phyloP scores from a whole-genome alignment of 2,113 vertebrate genomes.

The Pyrgilauda ruficollis region DNA sequence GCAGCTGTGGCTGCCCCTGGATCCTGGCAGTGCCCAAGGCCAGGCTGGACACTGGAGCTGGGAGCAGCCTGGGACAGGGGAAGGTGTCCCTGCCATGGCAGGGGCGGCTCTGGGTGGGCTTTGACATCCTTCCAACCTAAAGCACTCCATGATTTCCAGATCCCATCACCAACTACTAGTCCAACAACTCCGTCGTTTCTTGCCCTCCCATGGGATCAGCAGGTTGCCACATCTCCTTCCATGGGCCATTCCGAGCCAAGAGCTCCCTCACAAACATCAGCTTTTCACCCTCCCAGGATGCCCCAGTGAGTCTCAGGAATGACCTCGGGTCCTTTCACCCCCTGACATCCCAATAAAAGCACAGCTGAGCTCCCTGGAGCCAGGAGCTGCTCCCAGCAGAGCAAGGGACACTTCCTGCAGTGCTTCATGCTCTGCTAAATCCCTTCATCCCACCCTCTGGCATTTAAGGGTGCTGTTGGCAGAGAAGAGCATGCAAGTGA shows the following conservation, averaged over 20 bases:
- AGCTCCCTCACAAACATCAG: background rate
- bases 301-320: no score
- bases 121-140: background rate
- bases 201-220: background rate
- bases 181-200: background rate
- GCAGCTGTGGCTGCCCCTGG: background rate
- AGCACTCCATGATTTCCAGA: rapidly evolving
- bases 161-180: rapidly evolving
- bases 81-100: background rate
- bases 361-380: background rate
- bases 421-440: background rate
- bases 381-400: background rate
- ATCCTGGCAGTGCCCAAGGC: background rate
- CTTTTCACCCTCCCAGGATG: background rate
- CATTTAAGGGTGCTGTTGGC: background rate
- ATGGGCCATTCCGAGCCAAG: background rate
- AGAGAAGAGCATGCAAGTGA: background rate
- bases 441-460: background rate
- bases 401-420: background rate
- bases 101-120: rapidly evolving
- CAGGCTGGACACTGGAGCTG: background rate
- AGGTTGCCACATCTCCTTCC: background rate
- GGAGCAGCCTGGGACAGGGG: background rate
- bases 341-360: rapidly evolving
- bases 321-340: background rate